phyloP scores from a whole-genome alignment of 2,113 vertebrate species.

The Strix uralensis region DNA sequence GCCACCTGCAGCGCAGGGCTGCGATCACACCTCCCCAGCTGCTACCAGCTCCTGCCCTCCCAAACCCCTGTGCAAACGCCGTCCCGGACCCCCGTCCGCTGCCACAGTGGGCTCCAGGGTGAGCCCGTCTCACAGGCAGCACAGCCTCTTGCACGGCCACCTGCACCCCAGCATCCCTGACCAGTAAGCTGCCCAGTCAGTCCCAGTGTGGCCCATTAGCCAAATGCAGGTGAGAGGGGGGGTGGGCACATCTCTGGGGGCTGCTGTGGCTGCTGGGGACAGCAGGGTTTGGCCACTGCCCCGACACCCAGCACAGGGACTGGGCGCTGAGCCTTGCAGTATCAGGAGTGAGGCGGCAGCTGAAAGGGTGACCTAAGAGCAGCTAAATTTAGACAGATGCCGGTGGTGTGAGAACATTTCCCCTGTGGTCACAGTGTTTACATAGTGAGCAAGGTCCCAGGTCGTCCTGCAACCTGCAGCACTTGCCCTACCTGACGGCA shows the following conservation, averaged over 20 bases:
- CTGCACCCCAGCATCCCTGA: background rate
- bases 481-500: background rate
- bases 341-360: background rate
- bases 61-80: rapidly evolving
- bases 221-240: rapidly evolving
- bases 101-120: background rate
- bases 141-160: background rate
- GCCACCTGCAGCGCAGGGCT: rapidly evolving
- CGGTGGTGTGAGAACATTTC: conserved; percentile 30
- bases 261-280: background rate
- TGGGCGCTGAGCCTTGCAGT: background rate
- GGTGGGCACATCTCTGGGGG: background rate
- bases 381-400: conserved; percentile 58
- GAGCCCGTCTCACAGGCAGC: background rate
- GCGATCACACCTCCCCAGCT: background rate
- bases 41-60: background rate
- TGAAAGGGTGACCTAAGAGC: conserved; percentile 3
- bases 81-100: background rate
- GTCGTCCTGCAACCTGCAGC: background rate
- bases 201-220: background rate
- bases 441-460: background rate
- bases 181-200: background rate
- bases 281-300: background rate
- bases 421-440: conserved; percentile 50
- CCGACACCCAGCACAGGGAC: rapidly evolving